A percentile compares a stretch with the other conserved stretches of the same genome.
phyloP scores from a whole-genome alignment of 2,113 vertebrate species.

The Apeltes quadracus region DNA sequence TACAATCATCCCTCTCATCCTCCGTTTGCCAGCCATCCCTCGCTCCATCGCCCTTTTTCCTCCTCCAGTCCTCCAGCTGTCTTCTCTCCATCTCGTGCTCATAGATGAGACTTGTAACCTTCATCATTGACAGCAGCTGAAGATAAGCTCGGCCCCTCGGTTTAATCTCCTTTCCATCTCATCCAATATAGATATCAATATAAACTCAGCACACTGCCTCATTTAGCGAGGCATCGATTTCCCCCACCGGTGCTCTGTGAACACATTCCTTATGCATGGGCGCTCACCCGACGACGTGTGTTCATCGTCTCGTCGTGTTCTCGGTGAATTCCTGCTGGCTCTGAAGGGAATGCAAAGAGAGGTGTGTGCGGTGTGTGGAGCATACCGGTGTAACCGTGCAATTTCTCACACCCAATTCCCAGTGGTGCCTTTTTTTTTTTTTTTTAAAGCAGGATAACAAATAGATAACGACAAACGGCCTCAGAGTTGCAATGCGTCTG shows the following conservation, averaged over 20 bases:
- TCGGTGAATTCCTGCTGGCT: conserved; percentile 32
- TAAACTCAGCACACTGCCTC: conserved; percentile 59
- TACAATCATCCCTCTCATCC: conserved; percentile 35
- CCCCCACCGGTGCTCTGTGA: conserved; percentile 51
- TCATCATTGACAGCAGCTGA: conserved; percentile 69
- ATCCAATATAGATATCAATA: conserved; percentile 71
- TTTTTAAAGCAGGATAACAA: too few species aligned
- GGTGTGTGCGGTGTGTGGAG: conserved; percentile 21
- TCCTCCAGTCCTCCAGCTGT: conserved; percentile 13
- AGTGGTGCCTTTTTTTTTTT: too few species aligned
- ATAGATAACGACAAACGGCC: conserved; percentile 28
- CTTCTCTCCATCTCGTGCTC: conserved; percentile 30
- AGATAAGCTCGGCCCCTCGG: conserved; percentile 63
- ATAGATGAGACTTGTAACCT: conserved; percentile 69
- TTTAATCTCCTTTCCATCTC: conserved; percentile 63
- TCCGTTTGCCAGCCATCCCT: conserved; percentile 24
- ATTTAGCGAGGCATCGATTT: conserved; percentile 72
- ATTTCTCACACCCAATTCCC: conserved; percentile 43
- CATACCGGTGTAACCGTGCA: conserved; percentile 20
- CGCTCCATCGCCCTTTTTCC: conserved; percentile 32
- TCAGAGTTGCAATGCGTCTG: conserved; percentile 18
- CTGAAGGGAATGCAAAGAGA: conserved; percentile 27
- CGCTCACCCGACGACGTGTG: conserved; percentile 31
- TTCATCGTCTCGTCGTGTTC: conserved; percentile 39
- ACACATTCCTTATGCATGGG: conserved; percentile 58